phyloP scores from a whole-genome alignment of 2,797 vertebrate genomes.

The Schizopygopsis malacanthus region DNA sequence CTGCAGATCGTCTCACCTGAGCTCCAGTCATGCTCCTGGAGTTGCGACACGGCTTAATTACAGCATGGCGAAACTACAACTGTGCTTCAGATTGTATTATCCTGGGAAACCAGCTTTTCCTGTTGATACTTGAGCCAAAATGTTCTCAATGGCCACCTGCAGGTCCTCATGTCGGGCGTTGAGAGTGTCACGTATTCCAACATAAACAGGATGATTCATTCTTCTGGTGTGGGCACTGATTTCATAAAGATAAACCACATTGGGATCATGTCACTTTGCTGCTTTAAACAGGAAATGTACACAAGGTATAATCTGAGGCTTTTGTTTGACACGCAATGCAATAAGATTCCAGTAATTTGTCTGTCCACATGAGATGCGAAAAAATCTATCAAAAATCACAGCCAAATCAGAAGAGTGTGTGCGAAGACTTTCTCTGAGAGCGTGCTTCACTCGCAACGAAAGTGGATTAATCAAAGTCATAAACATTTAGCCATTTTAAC shows the following conservation, averaged over 20 bases:
- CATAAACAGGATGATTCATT: slow-evolving; percentile 19
- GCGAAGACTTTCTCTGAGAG: too few species aligned
- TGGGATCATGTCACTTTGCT: slow-evolving; percentile 2
- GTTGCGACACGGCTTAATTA: too few species aligned
- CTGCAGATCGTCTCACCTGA: too few species aligned
- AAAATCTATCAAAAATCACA: background rate
- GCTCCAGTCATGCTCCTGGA: too few species aligned
- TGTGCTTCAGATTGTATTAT: background rate
- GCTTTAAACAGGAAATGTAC: slow-evolving; percentile 31
- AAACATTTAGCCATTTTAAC: too few species aligned
- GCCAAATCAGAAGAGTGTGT: too few species aligned
- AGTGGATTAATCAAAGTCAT: too few species aligned
- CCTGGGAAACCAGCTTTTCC: slow-evolving; percentile 29
- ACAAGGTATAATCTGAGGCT: background rate
- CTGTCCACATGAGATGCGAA: background rate
- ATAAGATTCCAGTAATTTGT: background rate
- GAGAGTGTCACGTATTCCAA: background rate
- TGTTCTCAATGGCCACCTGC: background rate
- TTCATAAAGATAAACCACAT: background rate
- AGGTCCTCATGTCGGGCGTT: background rate
- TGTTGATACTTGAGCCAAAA: background rate
- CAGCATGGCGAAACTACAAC: background rate
- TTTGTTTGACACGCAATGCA: background rate
- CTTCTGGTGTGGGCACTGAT: background rate
- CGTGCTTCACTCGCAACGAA: too few species aligned